These are phyloP conservation scores for Sabatieria punctata DNA, from an alignment of 2,888 invertebrate species.

Conservation along the genomic window DNA sequence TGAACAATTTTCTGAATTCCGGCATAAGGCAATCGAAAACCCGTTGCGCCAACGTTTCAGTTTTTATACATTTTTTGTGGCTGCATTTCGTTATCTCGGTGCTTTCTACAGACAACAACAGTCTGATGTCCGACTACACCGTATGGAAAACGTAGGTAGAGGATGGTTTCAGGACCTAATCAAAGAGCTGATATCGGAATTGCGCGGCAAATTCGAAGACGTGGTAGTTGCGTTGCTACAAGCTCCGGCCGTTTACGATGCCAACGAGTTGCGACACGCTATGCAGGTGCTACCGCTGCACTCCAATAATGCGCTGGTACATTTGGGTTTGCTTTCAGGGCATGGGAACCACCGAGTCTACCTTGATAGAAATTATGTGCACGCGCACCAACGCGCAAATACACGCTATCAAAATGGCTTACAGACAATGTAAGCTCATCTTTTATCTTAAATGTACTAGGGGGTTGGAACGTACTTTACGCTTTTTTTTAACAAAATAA, in stretches of 20 bases:
- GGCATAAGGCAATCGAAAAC: too few relatives aligned
- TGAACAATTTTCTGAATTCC: too few relatives aligned
- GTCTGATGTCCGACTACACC: too few relatives aligned
- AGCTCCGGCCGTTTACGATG: conserved; percentile 34
- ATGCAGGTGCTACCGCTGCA: conserved; percentile 29
- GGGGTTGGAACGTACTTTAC: not conserved
- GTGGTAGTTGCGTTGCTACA: conserved; percentile 26
- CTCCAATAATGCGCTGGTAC: too few relatives aligned
- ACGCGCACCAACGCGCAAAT: conserved; percentile 57
- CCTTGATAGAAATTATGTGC: conserved; percentile 71
- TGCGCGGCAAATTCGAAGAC: conserved; percentile 27
- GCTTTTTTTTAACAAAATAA: too few relatives aligned
- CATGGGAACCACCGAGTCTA: conserved; percentile 58
- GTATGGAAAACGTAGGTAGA: not conserved
- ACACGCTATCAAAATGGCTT: conserved; percentile 33
- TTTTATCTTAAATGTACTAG: not conserved
- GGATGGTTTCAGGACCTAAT: conserved; percentile 14
- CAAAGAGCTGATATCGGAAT: conserved; percentile 22
- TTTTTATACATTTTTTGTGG: too few relatives aligned
- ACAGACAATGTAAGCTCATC: conserved; percentile 30
- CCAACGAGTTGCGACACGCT: conserved; percentile 33
- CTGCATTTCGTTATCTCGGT: too few relatives aligned
- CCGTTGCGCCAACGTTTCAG: too few relatives aligned
- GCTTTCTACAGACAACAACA: too few relatives aligned
- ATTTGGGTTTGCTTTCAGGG: too few relatives aligned